Evolutionary conservation across 2,113 vertebrate genomes (phyloP).

Genomic region (Leptobrachium ailaonicum): DNA sequence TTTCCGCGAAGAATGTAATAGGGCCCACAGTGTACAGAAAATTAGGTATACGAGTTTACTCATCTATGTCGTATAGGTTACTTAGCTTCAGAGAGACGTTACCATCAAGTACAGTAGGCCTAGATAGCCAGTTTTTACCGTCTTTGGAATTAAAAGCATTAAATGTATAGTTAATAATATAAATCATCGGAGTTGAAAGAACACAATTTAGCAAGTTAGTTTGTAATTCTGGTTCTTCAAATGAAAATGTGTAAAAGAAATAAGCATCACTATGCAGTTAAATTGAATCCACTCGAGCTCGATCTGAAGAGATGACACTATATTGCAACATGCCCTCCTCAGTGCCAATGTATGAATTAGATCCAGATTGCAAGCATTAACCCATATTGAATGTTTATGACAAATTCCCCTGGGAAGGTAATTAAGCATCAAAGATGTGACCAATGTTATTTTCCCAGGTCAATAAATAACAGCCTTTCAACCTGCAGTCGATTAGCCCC

Average conservation of each 20-base stretch:
- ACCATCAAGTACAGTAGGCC: no score
- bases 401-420: conserved; percentile 13
- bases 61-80: no score
- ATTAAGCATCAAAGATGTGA: background rate
- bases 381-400: conserved; percentile 8
- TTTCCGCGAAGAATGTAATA: no score
- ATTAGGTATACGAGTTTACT: no score
- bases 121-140: no score
- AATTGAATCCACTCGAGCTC: no score
- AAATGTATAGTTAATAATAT: conserved; percentile 26
- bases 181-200: conserved; percentile 8
- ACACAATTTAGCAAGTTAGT: no score
- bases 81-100: no score
- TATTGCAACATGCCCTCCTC: conserved; percentile 4
- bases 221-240: no score
- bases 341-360: background rate
- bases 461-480: conserved; percentile 13
- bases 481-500: conserved; percentile 7
- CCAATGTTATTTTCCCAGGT: conserved; percentile 10
- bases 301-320: background rate
- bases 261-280: no score
- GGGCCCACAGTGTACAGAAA: no score
- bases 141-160: conserved; percentile 8
- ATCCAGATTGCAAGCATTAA: conserved; percentile 10
- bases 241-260: no score